Conservation (phyloP, 2,113 vertebrate species). For the Fukomys damarensis region DNA sequence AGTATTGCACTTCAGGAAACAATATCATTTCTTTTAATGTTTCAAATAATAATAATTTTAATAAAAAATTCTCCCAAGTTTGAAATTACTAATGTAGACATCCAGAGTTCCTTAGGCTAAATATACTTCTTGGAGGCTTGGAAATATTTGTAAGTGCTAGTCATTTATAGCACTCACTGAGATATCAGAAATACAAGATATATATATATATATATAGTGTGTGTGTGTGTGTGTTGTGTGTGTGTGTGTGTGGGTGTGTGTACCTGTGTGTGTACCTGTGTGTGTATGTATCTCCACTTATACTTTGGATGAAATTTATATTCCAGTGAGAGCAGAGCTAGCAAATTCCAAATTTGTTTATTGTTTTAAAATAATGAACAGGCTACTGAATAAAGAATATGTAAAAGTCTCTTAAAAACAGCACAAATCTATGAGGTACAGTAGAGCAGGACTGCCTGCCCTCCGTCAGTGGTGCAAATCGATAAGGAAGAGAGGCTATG, state of each 20-base stretch:
- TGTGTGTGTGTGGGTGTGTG: too few species aligned
- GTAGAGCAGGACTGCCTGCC: not conserved
- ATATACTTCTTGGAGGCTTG: not conserved
- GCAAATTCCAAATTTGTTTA: not conserved
- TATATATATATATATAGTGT: not conserved
- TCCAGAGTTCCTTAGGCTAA: not conserved
- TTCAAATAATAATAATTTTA: slow-evolving; percentile 45
- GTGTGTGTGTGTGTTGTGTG: not conserved
- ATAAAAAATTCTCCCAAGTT: not conserved
- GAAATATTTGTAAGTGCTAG: not conserved
- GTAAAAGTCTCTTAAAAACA: not conserved
- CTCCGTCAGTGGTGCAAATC: not conserved
- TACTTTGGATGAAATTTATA: not conserved
- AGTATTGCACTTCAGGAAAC: not conserved
- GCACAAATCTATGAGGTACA: not conserved
- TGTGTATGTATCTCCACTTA: not conserved
- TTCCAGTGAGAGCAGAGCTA: not conserved
- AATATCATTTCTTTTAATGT: not conserved
- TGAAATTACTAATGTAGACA: not conserved
- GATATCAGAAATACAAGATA: not conserved
- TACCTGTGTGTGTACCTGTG: not conserved
- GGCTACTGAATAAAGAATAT: not conserved
- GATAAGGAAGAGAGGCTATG: not conserved
- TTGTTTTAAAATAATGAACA: not conserved
- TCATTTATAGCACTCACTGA: not conserved